Evolutionary conservation across 2,888 invertebrate species (phyloP), one percentile per base, ranked within the genome.

Genomic region (Ophion obscuratus): DNA sequence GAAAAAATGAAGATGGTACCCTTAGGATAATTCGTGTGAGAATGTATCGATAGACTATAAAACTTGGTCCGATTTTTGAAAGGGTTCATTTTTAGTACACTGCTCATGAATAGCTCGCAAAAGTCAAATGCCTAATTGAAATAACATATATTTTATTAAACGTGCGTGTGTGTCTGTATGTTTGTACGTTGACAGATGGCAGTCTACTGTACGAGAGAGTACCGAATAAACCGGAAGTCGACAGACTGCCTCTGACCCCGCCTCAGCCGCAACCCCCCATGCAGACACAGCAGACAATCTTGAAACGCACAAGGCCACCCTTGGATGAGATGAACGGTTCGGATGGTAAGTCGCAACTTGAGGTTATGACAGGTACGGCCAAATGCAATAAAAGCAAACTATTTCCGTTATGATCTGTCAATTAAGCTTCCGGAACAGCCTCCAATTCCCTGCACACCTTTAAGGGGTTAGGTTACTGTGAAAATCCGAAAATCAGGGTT

Each of bases 301-400:
- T 98, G 92, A 98, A 98, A 94, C 97, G 94, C 89, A 90, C 93
- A 89, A 94, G 98, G 91, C 96, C 98, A 93, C 96, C 97, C 14
- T 98, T 97, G 94, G 98, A 99, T 91, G 98, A 98, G 94, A 96
- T 97, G 95, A 98, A 98, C 94, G 98, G 98, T 86, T 96, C 97
- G 91, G 98, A 98, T 95, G 97, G 97, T 97, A 95, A 96, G 78
- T 62, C 20, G 5, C 20, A 67, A 27, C 14, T 14, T n/a, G 24
- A 62, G 6, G 14, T 53, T 53, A 53, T 53, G 14, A 53, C 17
- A 11, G 53, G 53, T 53, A 53, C 17, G 11, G 17, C 17, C 17
- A 17, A 53, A 14, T 53, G 17, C 10, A 76, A 40, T 40, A 53
- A 64, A 17, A 66, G 47, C 27, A 17, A 17, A 62, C 47, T 27